These are phyloP conservation scores for Chloroceryle amazona DNA, from an alignment of 2,797 vertebrate species.

Conservation along the genomic window DNA sequence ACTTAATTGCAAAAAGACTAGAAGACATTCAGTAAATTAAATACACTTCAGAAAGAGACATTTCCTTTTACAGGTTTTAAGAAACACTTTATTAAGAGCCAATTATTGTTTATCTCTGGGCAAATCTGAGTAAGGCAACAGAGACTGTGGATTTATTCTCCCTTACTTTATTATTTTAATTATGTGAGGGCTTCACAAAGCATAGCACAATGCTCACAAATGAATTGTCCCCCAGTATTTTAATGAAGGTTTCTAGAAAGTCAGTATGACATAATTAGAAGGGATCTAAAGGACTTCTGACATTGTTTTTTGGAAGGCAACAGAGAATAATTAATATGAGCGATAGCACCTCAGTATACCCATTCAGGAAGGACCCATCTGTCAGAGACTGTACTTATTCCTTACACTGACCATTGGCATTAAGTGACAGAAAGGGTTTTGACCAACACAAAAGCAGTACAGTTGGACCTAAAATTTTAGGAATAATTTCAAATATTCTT, in stretches of 20 bases:
- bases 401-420: neutral
- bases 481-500: neutral
- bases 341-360: neutral
- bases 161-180: neutral
- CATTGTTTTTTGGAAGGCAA: neutral
- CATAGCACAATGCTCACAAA: neutral
- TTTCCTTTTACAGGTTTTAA: neutral
- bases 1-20: neutral
- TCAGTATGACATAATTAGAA: neutral
- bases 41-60: neutral
- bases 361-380: neutral
- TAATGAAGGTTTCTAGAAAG: neutral
- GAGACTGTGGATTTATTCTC: neutral
- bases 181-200: neutral
- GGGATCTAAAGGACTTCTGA: neutral
- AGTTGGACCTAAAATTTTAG: neutral
- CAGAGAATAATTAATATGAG: neutral
- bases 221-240: accelerated
- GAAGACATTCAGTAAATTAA: neutral
- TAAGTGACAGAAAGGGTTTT: neutral
- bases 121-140: neutral
- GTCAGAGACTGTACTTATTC: neutral
- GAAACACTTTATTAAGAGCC: neutral
- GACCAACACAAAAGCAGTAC: neutral
- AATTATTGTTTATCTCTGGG: neutral